Conservation (phyloP, 2,797 vertebrate species). For the Thunnus albacares region DNA sequence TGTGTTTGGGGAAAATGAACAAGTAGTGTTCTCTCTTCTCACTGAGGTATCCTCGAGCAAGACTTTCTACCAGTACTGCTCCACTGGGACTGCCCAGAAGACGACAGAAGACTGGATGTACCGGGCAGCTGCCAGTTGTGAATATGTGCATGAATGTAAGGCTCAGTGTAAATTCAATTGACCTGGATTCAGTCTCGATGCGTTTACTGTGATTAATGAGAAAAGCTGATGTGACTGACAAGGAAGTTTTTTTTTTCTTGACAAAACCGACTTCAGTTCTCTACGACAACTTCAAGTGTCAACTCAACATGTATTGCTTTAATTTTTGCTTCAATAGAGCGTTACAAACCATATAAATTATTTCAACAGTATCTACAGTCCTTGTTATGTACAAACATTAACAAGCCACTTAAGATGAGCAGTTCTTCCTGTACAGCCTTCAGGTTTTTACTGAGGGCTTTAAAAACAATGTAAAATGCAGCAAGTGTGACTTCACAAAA, state of each 20-base stretch:
- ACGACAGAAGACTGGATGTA: not conserved
- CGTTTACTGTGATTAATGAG: not conserved
- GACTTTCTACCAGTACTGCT: constrained; percentile 8
- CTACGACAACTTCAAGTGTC: not conserved
- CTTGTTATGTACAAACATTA: constrained; percentile 70
- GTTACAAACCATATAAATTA: constrained; percentile 58
- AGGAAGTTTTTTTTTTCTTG: not conserved
- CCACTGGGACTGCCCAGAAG: not conserved
- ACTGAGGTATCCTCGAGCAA: constrained; percentile 20
- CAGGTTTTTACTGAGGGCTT: constrained; percentile 34
- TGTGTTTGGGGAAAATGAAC: constrained; percentile 27
- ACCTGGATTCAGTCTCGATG: not conserved
- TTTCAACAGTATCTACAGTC: constrained; percentile 57
- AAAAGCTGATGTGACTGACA: not conserved
- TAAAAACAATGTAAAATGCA: constrained; percentile 68
- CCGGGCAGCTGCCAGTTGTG: constrained; percentile 11
- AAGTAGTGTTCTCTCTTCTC: constrained; percentile 23
- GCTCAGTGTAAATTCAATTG: not conserved
- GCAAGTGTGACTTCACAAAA: constrained; percentile 40
- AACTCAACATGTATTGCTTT: constrained; percentile 46
- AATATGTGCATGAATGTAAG: constrained; percentile 1
- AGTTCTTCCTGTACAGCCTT: constrained; percentile 39
- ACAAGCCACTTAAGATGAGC: constrained; percentile 33
- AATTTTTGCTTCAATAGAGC: constrained; percentile 61
- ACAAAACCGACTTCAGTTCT: constrained; percentile 13